Evolutionary conservation across 2,113 vertebrate species (phyloP), one percentile per base, ranked within the genome.

Genomic region (Sigmodon hispidus): DNA sequence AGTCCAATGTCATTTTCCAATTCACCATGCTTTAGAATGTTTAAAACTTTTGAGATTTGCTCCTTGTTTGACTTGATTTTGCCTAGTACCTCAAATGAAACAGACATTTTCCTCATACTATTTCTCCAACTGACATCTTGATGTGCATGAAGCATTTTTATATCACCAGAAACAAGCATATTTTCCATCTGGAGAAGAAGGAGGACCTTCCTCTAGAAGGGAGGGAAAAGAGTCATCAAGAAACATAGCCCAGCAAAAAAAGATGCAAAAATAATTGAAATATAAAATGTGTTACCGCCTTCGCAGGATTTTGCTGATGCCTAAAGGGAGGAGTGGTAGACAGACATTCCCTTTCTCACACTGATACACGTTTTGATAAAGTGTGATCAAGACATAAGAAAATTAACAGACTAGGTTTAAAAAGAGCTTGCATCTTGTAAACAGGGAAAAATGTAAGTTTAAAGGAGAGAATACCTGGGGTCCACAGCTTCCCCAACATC

Each of bases 261-360:
- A 98, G 98, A 98, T 97, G 96, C 96, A 98, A 97, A 98, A 97
- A 98, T 98, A 98, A 98, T 98, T 98, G 98, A 98, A 98, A 98
- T 97, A 97, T 95, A 94, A 98, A 98, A 97, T 52, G 77, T 97
- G 96, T 69, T 90, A 92, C 87, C 26, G 61, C 96, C 97, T 98
- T 98, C 50, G 5, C 97, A 96, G 91, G 94, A 97, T 98, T 98
- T 98, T 96, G 91, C 97, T 84, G 89, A 90, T 97, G 98, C 98
- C 94, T 86, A 91, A 97, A 97, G 98, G 97, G 95, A 96, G 98
- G 97, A 79, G 97, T 97, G 95, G 91, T 89, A 98, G 96, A 96
- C 84, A 31, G 65, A 52, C 45, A 52, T 52, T 67, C 45, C 61
- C 94, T 96, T 98, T 98, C 97, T 98, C 98, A 98, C 96, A 97